Base-by-base conservation (phyloP, 1,140 invertebrate genomes). In the Centruroides vittatus region DNA sequence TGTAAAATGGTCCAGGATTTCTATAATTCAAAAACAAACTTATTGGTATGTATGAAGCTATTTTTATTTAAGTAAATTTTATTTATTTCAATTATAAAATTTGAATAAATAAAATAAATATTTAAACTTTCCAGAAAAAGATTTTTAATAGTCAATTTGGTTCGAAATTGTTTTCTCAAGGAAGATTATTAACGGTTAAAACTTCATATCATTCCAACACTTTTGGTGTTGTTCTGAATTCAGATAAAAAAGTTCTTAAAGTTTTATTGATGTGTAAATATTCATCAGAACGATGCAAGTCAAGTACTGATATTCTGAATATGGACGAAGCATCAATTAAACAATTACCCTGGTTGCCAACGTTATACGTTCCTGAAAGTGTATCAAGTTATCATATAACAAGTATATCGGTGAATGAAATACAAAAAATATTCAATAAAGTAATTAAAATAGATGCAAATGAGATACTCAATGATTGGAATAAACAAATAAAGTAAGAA, bases 391-490 rank as follows among this genome's bases (percentile, higher is more conserved):
- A 6, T 41, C 8, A 41, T 41, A 8, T 41, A 5, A 41, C 41
- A 41, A 8, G 8, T 41, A 41, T 41, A 41, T 8, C 5, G 8
- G 41, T 41, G 41, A 41, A 41, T 41, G 8, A 41, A 41, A 41
- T 41, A 41, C 41, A 41, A 8, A 41, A 8, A 41, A 41, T 41
- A 41, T 41, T 41, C 3, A 63, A 60, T 54, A 63, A 60, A 49
- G 11, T 35, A 7, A 8, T 63, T 8, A 57, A 50, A 10, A 57
- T 63, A 11, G 49, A 63, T 47, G 55, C 48, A 12, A 54, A 12
- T 60, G 50, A 54, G n/a, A 48, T 63, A 10, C 13, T 60, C 12
- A 63, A 57, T 48, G 58, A 63, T 46, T 57, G 62, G 58, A 56
- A 49, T 9, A 52, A 34, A 49, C 8, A 55, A 58, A 35, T 48